A percentile compares a stretch with the other conserved stretches of the same genome.
These are phyloP conservation scores for Acestrorhynchus altus DNA, from an alignment of 2,797 vertebrate species.

Conservation along the genomic window DNA sequence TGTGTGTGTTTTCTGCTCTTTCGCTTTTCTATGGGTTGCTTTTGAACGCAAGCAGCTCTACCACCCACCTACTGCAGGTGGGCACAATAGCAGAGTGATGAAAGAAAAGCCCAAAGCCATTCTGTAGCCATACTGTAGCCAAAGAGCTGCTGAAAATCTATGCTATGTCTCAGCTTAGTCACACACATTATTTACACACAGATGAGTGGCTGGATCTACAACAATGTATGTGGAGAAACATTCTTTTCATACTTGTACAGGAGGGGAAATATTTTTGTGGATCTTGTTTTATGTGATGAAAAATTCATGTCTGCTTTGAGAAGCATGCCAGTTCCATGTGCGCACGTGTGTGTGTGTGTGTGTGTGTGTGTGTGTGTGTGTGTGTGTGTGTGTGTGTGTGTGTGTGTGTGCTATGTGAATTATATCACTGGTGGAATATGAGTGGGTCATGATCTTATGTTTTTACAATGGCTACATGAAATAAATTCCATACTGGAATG, in stretches of 20 bases:
- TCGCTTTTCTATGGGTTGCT: background rate
- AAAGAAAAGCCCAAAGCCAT: constrained; percentile 15
- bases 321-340: background rate
- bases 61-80: constrained; percentile 34
- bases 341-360: no score
- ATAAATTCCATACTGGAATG: constrained; percentile 47
- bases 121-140: constrained; percentile 9
- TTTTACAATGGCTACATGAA: constrained; percentile 26
- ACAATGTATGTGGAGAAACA: background rate
- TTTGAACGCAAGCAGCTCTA: constrained; percentile 32
- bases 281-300: background rate
- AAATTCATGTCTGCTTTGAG: background rate
- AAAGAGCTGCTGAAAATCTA: constrained; percentile 8
- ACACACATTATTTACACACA: constrained; percentile 3
- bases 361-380: no score
- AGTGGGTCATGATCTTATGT: constrained; percentile 35
- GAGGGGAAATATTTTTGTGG: background rate
- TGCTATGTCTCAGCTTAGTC: background rate
- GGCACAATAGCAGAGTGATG: constrained; percentile 28
- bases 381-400: no score
- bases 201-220: background rate
- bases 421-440: background rate
- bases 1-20: constrained; percentile 14
- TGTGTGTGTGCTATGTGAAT: background rate
- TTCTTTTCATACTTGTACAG: background rate